These are phyloP conservation scores for Blastomussa wellsi DNA, from an alignment of 92 coral and sea anemone genomes.

Conservation along the genomic window DNA sequence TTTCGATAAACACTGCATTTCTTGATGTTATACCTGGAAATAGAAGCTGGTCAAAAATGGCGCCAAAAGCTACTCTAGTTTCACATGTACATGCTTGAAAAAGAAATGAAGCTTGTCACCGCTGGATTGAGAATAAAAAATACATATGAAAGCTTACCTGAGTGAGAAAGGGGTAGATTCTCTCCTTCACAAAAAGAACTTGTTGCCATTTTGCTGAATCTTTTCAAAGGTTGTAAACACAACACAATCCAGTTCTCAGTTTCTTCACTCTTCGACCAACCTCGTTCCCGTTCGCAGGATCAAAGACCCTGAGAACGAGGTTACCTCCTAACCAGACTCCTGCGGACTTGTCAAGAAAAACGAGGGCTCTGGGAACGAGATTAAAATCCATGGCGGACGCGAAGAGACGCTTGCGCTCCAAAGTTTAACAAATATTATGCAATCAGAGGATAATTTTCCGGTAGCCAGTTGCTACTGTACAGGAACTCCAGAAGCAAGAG, in stretches of 20 bases:
- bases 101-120: constrained; percentile 16
- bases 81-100: background rate
- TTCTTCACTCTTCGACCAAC: background rate
- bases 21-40: constrained; percentile 15
- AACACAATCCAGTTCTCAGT: background rate
- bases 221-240: background rate
- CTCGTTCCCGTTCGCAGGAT: background rate
- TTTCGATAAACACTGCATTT: constrained; percentile 24
- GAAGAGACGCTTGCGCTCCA: constrained; percentile 4
- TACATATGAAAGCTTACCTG: constrained; percentile 17
- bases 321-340: constrained; percentile 7
- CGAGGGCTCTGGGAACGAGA: constrained; percentile 10
- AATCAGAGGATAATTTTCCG: constrained; percentile 11
- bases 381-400: constrained; percentile 1
- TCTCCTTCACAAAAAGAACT: constrained; percentile 22
- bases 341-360: constrained; percentile 17
- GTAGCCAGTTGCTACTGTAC: constrained; percentile 32
- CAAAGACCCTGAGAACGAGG: background rate
- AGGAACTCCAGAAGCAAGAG: constrained; percentile 45
- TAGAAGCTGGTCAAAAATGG: constrained; percentile 31
- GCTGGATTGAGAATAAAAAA: constrained; percentile 21
- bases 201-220: constrained; percentile 32
- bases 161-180: constrained; percentile 36
- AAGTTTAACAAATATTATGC: constrained; percentile 10
- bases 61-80: constrained; percentile 10